These are phyloP conservation scores for Daboia siamensis DNA, from an alignment of 2,113 vertebrate genomes.

Conservation along the genomic window DNA sequence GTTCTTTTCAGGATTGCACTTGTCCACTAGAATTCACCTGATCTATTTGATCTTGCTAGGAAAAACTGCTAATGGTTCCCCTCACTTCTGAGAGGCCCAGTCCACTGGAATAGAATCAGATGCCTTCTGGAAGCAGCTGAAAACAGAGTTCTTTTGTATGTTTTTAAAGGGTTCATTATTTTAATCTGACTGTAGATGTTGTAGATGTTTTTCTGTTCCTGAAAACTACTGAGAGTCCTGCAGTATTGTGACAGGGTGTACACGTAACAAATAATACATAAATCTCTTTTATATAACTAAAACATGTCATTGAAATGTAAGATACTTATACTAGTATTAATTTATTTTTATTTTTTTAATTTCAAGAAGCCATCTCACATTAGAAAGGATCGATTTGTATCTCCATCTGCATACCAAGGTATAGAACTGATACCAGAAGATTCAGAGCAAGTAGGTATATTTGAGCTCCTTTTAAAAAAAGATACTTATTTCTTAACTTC, in stretches of 20 bases:
- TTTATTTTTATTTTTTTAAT: not conserved
- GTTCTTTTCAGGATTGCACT: not conserved
- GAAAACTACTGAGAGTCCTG: not conserved
- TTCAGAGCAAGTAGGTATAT: slow-evolving; percentile 24
- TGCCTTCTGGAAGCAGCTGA: not conserved
- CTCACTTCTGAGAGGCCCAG: not conserved
- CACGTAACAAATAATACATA: not conserved
- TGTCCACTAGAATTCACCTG: not conserved
- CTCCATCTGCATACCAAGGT: not conserved
- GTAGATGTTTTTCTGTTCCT: not conserved
- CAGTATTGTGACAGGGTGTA: not conserved
- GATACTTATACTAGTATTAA: not conserved
- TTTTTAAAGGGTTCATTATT: not conserved
- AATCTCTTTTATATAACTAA: not conserved
- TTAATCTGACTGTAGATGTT: not conserved
- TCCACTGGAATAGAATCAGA: not conserved
- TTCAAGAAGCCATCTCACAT: not conserved
- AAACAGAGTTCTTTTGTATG: not conserved
- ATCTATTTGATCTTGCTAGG: not conserved
- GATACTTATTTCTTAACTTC: slow-evolving; percentile 11
- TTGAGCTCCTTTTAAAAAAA: slow-evolving; percentile 30
- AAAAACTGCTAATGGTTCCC: not conserved
- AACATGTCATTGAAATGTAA: not conserved
- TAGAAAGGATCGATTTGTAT: slow-evolving; percentile 33
- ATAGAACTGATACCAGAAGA: slow-evolving; percentile 29